These are phyloP conservation scores for Pyrgus malvae DNA, from an alignment of 2,888 invertebrate genomes.

Conservation along the genomic window DNA sequence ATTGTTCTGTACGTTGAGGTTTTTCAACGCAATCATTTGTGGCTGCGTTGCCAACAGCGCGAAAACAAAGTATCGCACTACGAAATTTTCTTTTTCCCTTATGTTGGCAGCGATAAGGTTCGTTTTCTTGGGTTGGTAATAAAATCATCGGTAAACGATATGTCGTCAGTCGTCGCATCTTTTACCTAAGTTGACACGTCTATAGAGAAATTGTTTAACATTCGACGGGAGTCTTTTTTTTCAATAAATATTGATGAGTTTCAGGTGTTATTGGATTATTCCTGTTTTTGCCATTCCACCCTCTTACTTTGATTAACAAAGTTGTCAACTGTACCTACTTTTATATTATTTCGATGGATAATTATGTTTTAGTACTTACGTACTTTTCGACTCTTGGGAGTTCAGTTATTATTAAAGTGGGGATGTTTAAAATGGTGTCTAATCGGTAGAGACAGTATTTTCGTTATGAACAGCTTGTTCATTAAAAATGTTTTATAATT, in stretches of 20 bases:
- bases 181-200: constrained; percentile 47
- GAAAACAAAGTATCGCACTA: constrained; percentile 13
- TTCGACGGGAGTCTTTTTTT: constrained; percentile 51
- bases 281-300: constrained; percentile 41
- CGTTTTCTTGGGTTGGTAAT: constrained; percentile 29
- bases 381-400: constrained; percentile 9
- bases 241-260: constrained; percentile 65
- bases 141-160: constrained; percentile 21
- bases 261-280: constrained; percentile 43
- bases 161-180: constrained; percentile 33
- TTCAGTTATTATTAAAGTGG: background rate
- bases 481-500: background rate
- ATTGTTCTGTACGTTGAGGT: background rate
- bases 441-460: background rate
- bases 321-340: constrained; percentile 43
- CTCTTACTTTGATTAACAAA: constrained; percentile 66
- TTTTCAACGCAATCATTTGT: constrained; percentile 7
- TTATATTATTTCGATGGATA: constrained; percentile 33
- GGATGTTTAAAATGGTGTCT: background rate
- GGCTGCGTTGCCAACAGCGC: constrained; percentile 17
- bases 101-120: constrained; percentile 26
- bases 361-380: constrained; percentile 28
- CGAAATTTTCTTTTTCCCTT: constrained; percentile 37
- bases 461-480: background rate
- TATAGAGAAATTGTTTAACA: constrained; percentile 57